These are phyloP conservation scores for Cyprinodon tularosa DNA, from an alignment of 2,113 vertebrate genomes.

Conservation along the genomic window DNA sequence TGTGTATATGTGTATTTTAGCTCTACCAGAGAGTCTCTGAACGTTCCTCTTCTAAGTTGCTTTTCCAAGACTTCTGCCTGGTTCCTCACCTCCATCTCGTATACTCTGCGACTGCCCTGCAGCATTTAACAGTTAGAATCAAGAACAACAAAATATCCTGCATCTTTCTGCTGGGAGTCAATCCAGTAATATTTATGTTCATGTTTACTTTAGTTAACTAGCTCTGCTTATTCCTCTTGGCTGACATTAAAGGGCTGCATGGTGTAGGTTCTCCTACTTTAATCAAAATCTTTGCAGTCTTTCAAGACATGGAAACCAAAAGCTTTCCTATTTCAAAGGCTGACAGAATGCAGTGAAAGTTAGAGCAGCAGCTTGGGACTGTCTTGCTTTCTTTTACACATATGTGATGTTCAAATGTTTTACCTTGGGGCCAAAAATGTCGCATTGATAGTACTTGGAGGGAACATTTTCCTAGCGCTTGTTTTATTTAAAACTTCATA, in stretches of 20 bases:
- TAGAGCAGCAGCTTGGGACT: not conserved
- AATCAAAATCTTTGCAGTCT: not conserved
- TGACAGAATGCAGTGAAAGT: not conserved
- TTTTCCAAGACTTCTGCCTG: slow-evolving; percentile 86
- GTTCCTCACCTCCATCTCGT: slow-evolving; percentile 91
- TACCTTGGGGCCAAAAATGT: too few species aligned
- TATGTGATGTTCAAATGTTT: too few species aligned
- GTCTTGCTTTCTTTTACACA: not conserved
- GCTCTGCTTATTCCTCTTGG: not conserved
- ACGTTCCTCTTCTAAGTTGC: slow-evolving; percentile 84
- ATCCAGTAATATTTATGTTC: not conserved
- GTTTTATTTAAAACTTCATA: too few species aligned
- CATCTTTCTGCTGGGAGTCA: not conserved
- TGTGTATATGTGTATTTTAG: not conserved
- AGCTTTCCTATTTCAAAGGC: not conserved
- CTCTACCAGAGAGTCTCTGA: slow-evolving; percentile 83
- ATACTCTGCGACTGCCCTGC: slow-evolving; percentile 91
- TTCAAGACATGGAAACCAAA: slow-evolving; percentile 2
- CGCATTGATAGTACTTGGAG: too few species aligned
- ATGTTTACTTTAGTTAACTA: not conserved
- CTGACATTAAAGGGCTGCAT: not conserved
- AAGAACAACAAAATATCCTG: not conserved
- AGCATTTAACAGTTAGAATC: not conserved
- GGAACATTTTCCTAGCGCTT: not conserved
- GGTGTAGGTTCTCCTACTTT: not conserved